Conservation (phyloP, 2,888 invertebrate genomes). For the Drosophila antonietae region DNA sequence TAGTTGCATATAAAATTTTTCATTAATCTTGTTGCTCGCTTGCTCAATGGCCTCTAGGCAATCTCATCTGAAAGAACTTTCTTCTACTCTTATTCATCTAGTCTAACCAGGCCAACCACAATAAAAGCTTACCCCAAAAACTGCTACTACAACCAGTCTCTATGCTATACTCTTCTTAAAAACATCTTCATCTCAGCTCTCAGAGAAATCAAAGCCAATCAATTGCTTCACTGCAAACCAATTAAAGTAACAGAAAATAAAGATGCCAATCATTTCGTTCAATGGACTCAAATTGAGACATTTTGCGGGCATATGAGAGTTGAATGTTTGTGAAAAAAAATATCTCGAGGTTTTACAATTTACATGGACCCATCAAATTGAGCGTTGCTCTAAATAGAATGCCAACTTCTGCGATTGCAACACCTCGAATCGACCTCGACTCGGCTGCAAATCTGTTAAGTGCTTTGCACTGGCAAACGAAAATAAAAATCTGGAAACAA, state of each 20-base stretch:
- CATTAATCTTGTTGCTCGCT: too few species aligned
- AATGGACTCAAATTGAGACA: conserved; percentile 45
- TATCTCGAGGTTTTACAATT: conserved; percentile 36
- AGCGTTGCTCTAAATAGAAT: conserved; percentile 47
- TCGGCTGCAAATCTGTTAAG: conserved; percentile 45
- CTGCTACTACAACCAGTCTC: not conserved
- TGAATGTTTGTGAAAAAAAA: conserved; percentile 1
- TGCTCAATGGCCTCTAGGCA: too few species aligned
- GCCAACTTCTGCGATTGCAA: conserved; percentile 35
- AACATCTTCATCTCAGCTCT: conserved; percentile 8
- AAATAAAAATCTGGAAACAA: not conserved
- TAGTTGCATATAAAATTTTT: too few species aligned
- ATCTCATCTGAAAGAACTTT: not conserved
- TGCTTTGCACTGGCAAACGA: conserved; percentile 42
- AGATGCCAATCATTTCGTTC: conserved; percentile 41
- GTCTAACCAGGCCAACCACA: not conserved
- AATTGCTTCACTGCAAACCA: conserved; percentile 47
- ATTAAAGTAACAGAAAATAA: conserved; percentile 24
- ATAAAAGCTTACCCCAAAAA: not conserved
- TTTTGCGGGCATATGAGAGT: conserved; percentile 19
- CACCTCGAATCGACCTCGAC: conserved; percentile 39
- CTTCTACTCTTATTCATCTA: not conserved
- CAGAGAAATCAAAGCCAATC: conserved; percentile 42
- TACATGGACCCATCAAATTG: conserved; percentile 39
- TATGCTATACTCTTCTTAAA: not conserved